phyloP scores from a whole-genome alignment of 2,888 invertebrate species.

The Encarsia formosa region DNA sequence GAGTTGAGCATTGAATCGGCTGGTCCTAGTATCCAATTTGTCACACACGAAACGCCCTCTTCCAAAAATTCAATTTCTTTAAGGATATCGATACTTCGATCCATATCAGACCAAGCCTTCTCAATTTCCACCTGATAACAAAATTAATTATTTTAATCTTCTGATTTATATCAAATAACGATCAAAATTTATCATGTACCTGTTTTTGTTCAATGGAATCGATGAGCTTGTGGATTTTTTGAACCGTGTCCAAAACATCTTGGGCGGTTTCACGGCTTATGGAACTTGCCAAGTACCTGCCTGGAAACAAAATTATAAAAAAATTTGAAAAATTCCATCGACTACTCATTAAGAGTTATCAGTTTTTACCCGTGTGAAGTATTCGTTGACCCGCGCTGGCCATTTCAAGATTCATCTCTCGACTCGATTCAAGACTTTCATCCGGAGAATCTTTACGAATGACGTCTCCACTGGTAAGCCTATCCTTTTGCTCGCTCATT shows the following conservation, averaged over 20 bases:
- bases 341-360: not conserved
- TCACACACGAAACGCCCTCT: constrained; percentile 66
- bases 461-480: constrained; percentile 56
- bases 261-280: constrained; percentile 54
- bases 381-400: constrained; percentile 36
- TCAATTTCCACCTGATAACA: constrained; percentile 53
- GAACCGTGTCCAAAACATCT: constrained; percentile 60
- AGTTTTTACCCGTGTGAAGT: constrained; percentile 39
- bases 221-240: constrained; percentile 57
- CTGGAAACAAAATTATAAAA: constrained; percentile 28
- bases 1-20: constrained; percentile 71
- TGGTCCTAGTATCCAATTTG: constrained; percentile 73
- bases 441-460: constrained; percentile 56
- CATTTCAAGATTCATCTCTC: constrained; percentile 54
- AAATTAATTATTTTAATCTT: constrained; percentile 7
- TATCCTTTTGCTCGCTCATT: constrained; percentile 60
- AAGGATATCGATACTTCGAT: constrained; percentile 58
- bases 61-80: constrained; percentile 61
- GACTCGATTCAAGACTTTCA: constrained; percentile 56
- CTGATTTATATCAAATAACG: not conserved
- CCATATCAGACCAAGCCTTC: constrained; percentile 59
- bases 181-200: constrained; percentile 37
- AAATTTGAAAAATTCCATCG: not conserved
- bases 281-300: constrained; percentile 39
- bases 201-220: constrained; percentile 60